Base-by-base conservation (phyloP, 2,797 vertebrate species). In the Remorina albescens region DNA sequence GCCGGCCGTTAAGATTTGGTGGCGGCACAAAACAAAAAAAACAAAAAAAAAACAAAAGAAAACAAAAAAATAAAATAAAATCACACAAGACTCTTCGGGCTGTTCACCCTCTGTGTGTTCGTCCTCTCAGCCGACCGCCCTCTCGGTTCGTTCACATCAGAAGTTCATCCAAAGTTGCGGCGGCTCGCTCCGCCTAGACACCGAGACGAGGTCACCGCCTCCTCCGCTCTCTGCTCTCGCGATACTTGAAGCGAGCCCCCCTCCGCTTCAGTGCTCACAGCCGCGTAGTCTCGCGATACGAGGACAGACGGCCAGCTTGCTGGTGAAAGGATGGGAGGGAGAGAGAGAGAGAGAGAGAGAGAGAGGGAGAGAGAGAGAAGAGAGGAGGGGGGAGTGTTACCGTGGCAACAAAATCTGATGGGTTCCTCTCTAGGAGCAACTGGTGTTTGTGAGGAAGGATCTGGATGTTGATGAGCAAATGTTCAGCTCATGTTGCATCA, bases 81-180 rank as follows among this genome's bases (percentile, higher is more conserved):
- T n/a, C n/a, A n/a, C n/a, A 30, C 37, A 86, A 82, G 70, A 49
- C 46, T 55, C 60, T 16, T 28, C 4, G 11, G 37, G 16, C 0
- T 68, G 30, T 59, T 69, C 69, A 26, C 51, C 78, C 78, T 55
- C n/a, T n/a, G n/a, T 37, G 36, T 3, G 36, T 18, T 21, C 32
- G 30, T 59, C 55, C 73, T 66, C 80, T 83, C 75, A 18, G 55
- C 74, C 80, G 71, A 73, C 90, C 88, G 84, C n/a, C 87, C 82
- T 84, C 73, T 85, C 74, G 78, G 77, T 90, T 87, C 80, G 89
- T 91, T 90, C 86, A 90, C 86, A 92, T 93, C 90, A 88, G 87
- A 95, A 95, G 93, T 95, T 95, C 91, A 93, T 92, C 92, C 89
- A 93, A 95, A 93, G 93, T 94, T 95, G 86, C 91, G 59, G 88